A percentile compares a stretch with the other conserved stretches of the same genome.
Evolutionary conservation across 2,888 invertebrate genomes (phyloP).

Genomic region (Dryobota labecula): DNA sequence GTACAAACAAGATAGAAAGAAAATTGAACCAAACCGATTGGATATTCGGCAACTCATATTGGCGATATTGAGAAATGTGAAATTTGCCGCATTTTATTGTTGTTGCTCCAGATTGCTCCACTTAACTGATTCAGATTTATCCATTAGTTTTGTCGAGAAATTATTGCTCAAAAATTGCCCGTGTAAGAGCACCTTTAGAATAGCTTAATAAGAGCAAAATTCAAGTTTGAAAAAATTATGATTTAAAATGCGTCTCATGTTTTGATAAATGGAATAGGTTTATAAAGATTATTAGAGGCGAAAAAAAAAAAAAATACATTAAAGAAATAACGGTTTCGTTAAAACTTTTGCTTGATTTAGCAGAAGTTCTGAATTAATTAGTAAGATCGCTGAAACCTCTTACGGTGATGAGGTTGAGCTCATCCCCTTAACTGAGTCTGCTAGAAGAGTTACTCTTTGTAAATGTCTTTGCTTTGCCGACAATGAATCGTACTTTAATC

Average conservation of each 20-base stretch:
- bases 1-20: too few relatives aligned
- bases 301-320: neutral
- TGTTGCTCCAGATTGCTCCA: too few relatives aligned
- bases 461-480: conserved; percentile 8
- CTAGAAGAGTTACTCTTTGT: conserved; percentile 11
- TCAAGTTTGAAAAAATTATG: neutral
- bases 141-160: too few relatives aligned
- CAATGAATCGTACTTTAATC: conserved; percentile 8
- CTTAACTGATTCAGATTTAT: too few relatives aligned
- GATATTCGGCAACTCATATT: too few relatives aligned
- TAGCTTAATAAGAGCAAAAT: neutral
- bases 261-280: conserved; percentile 10
- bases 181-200: too few relatives aligned
- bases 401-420: conserved; percentile 38
- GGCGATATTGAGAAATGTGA: too few relatives aligned
- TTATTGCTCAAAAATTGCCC: too few relatives aligned
- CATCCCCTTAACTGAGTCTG: conserved; percentile 10
- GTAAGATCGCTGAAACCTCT: conserved; percentile 26
- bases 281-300: neutral
- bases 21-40: too few relatives aligned
- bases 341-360: neutral
- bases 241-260: neutral
- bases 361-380: conserved; percentile 45
- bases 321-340: neutral
- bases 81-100: too few relatives aligned